A percentile compares a stretch with the other conserved stretches of the same genome.
These are phyloP conservation scores for Ceratoteleas bidentatus DNA, from an alignment of 1,140 invertebrate species.

Conservation along the genomic window DNA sequence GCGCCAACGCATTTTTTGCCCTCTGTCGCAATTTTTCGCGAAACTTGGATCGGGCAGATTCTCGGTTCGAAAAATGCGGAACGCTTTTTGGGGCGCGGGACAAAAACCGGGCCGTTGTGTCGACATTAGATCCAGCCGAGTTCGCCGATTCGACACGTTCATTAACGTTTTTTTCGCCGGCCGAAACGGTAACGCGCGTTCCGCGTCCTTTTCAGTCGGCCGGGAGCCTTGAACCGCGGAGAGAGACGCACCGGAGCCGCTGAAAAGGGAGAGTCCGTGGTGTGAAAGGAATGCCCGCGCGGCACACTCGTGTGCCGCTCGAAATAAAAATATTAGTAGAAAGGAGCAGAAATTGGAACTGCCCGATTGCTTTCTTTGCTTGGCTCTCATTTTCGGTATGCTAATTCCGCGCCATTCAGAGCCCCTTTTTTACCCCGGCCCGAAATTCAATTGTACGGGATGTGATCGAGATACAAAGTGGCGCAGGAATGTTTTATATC, in stretches of 20 bases:
- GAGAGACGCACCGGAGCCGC: conserved; percentile 19
- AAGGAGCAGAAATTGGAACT: conserved; percentile 57
- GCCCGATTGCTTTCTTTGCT: conserved; percentile 60
- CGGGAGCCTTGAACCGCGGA: conserved; percentile 49
- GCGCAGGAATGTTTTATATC: conserved; percentile 21
- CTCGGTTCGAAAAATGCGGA: background rate
- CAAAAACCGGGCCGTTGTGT: conserved; percentile 18
- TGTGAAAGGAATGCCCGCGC: conserved; percentile 53
- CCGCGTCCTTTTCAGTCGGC: conserved; percentile 32
- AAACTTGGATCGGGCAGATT: conserved; percentile 10
- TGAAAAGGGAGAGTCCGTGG: conserved; percentile 55
- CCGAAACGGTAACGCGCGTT: conserved; percentile 8
- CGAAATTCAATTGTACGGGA: conserved; percentile 46
- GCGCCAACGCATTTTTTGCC: no score
- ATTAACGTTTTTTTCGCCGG: conserved; percentile 41
- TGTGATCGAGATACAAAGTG: conserved; percentile 55
- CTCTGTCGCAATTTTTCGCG: no score
- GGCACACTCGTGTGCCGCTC: conserved; percentile 43
- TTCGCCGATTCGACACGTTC: conserved; percentile 47
- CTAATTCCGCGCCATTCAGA: conserved; percentile 52
- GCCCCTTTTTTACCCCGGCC: conserved; percentile 20
- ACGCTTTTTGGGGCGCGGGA: no score
- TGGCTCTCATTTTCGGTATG: conserved; percentile 58
- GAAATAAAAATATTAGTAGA: conserved; percentile 60
- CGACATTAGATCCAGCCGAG: conserved; percentile 22